phyloP scores from a whole-genome alignment of 2,113 vertebrate genomes.

The Cyrtonyx montezumae region DNA sequence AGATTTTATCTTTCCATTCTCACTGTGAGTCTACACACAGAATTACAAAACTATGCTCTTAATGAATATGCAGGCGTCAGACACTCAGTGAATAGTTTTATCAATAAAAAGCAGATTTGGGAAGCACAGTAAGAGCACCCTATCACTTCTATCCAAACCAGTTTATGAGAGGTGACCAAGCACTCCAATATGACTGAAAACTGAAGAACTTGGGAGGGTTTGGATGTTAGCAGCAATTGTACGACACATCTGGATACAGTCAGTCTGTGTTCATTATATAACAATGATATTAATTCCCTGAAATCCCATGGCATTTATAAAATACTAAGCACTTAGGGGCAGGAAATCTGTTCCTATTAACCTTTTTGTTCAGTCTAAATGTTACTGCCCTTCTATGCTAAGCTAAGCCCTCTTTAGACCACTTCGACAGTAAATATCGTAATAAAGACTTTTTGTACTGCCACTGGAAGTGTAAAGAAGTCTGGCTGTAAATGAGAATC shows the following conservation, averaged over 20 bases:
- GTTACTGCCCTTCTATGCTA: slow-evolving; percentile 34
- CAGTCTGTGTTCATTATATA: neutral
- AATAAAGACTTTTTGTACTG: slow-evolving; percentile 1
- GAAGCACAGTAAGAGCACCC: neutral
- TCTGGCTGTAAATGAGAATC: slow-evolving; percentile 28
- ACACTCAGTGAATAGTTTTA: neutral
- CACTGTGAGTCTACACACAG: fast-evolving
- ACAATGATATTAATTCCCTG: neutral
- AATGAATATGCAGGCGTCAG: neutral
- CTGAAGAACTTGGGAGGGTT: neutral
- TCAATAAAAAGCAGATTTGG: neutral
- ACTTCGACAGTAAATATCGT: slow-evolving; percentile 24
- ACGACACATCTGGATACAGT: neutral
- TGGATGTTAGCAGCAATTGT: neutral
- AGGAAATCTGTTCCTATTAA: slow-evolving; percentile 19
- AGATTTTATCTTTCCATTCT: neutral
- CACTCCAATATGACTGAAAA: neutral
- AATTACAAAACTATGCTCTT: neutral
- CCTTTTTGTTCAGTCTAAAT: slow-evolving; percentile 10
- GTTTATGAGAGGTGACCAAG: neutral
- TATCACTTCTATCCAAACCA: neutral
- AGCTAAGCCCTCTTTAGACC: neutral
- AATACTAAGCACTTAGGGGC: neutral
- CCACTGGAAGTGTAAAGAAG: slow-evolving; percentile 28
- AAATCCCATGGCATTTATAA: slow-evolving; percentile 27